These are phyloP conservation scores for Anser cygnoides DNA, from an alignment of 2,113 vertebrate genomes.

Conservation along the genomic window DNA sequence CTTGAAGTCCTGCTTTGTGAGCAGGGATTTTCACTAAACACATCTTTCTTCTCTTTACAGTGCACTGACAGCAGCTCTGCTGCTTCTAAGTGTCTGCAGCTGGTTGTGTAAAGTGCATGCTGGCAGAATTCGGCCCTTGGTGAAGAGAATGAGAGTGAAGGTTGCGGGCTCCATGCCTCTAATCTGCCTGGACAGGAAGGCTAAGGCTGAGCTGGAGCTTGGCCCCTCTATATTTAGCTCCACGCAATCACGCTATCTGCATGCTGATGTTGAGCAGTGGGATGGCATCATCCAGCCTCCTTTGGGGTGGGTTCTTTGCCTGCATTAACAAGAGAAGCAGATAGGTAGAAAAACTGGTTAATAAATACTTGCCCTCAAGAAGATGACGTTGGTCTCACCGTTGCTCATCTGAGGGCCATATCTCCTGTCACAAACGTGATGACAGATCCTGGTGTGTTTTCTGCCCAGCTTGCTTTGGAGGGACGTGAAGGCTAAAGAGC, in stretches of 20 bases:
- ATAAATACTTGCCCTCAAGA: background rate
- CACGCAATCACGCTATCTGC: background rate
- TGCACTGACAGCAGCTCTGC: background rate
- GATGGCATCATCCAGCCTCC: background rate
- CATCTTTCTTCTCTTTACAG: background rate
- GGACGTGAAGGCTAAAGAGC: background rate
- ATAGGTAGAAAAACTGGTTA: background rate
- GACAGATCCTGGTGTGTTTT: background rate
- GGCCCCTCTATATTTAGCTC: conserved; percentile 52
- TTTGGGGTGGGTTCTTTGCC: background rate
- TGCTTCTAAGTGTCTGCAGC: background rate
- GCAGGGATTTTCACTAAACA: background rate
- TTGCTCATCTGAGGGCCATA: background rate
- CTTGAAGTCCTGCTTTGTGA: background rate
- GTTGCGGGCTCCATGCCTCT: background rate
- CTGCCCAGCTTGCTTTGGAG: background rate
- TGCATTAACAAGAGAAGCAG: background rate
- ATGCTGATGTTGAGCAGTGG: background rate
- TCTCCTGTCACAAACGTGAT: background rate
- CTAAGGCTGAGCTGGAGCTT: conserved; percentile 43
- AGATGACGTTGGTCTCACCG: rapidly evolving
- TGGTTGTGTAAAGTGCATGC: background rate
- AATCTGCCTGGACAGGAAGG: background rate
- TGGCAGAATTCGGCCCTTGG: background rate
- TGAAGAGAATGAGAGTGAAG: background rate